Base-by-base conservation (phyloP, 2,888 invertebrate species). In the Aphelenchoides bicaudatus region DNA sequence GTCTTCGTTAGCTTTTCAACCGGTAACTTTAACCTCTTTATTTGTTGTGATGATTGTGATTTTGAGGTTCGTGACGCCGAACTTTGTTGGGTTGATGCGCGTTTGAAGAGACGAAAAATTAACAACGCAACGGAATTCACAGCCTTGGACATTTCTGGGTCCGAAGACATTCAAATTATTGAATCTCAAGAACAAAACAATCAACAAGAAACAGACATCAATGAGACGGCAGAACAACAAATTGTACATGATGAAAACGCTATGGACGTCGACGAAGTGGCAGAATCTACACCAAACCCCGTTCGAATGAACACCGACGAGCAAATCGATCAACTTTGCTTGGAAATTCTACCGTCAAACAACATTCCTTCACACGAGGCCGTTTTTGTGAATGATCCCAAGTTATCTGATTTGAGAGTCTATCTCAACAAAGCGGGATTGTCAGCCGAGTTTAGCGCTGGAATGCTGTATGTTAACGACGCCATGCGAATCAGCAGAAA, bases 381-480 rank as follows among this genome's bases (percentile, higher is more conserved):
- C 0, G 87, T 90, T 1, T 89, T 93, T 80, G 86, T 98, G 46
- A 98, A 96, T 82, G 89, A 91, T 78, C 84, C 96, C 46, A 89
- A 93, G 78, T 83, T 94, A 43, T 89, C 91, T 0, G 90, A 96
- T 75, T 89, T 91, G 72, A 90, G 90, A 77, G 87, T 88, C 81
- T 71, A 80, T 8, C 72, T 83, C 43, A 68, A 79, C 54, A 56
- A 57, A 3, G 78, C 78, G 48, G 80, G 78, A 1, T 73, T 70
- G 57, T 67, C 70, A 46, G 74, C 72, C 6, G 94, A 96, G 81
- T 89, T 93, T 81, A 87, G 87, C 27, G 89, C 87, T 25, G 94
- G 94, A 46, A 89, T 91, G 6, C 84, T 96, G 1, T 90, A 91
- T 86, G 93, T 94, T 82, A 90, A 90, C 78, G 89, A 90, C 80